These are phyloP conservation scores for Drosophila nebulosa DNA, from an alignment of 1,140 invertebrate species.

Conservation along the genomic window DNA sequence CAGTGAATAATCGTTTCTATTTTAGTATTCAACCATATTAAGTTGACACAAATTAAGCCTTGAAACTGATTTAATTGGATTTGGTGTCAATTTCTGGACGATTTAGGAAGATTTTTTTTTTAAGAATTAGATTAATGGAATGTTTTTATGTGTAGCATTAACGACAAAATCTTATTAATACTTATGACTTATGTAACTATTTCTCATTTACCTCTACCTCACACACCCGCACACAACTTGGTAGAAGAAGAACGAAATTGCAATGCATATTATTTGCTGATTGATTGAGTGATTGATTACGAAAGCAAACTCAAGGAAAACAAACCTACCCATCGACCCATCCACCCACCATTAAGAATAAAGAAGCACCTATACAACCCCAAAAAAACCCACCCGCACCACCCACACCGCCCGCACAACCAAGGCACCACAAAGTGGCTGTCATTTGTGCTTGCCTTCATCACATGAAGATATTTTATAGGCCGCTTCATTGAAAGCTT, in stretches of 20 bases:
- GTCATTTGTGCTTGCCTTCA: conserved; percentile 34
- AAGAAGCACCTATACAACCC: not conserved
- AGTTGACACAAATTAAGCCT: too few relatives aligned
- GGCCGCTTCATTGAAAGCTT: conserved; percentile 67
- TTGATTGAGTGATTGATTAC: conserved; percentile 79
- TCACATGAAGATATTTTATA: conserved; percentile 50
- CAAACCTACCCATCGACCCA: not conserved
- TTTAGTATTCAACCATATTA: too few relatives aligned
- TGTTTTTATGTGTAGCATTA: not conserved
- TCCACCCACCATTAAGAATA: conserved; percentile 14
- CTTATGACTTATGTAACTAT: not conserved
- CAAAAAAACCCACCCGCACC: not conserved
- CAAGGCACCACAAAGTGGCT: conserved; percentile 38
- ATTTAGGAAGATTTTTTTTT: too few relatives aligned
- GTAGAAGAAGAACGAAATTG: conserved; percentile 60
- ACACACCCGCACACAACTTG: conserved; percentile 6
- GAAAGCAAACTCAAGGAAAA: conserved; percentile 13
- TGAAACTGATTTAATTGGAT: too few relatives aligned
- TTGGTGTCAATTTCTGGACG: too few relatives aligned
- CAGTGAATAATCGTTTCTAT: too few relatives aligned
- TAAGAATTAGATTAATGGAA: too few relatives aligned
- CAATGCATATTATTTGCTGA: conserved; percentile 79
- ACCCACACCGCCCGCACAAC: not conserved
- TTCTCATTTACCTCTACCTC: not conserved
- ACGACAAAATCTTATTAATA: not conserved